A percentile compares a stretch with the other conserved stretches of the same genome.
These are phyloP conservation scores for Ascaphus truei DNA, from an alignment of 2,113 vertebrate genomes.

Conservation along the genomic window DNA sequence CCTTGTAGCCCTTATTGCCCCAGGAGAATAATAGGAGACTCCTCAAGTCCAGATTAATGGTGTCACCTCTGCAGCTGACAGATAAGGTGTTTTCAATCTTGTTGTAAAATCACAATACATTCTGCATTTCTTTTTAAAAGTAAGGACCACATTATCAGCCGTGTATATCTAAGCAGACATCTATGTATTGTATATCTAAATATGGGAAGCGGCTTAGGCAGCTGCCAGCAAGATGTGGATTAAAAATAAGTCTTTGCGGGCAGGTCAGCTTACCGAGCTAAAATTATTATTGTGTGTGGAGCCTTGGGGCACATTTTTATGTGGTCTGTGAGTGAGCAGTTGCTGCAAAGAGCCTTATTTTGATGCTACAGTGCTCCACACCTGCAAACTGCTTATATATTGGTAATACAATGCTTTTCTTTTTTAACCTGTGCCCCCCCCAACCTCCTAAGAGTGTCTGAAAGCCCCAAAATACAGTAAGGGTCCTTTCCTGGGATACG, in stretches of 20 bases:
- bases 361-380: no score
- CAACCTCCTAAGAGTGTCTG: no score
- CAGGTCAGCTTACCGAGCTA: not conserved
- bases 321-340: no score
- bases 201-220: not conserved
- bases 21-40: conserved; percentile 39
- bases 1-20: conserved; percentile 45
- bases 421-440: no score
- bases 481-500: no score
- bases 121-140: conserved; percentile 35
- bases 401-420: no score
- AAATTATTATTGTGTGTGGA: not conserved
- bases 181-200: not conserved
- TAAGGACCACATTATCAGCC: conserved; percentile 36
- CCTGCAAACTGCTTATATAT: no score
- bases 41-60: conserved; percentile 47
- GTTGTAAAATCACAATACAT: conserved; percentile 40
- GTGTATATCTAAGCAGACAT: not conserved
- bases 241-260: not conserved
- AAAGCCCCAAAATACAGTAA: no score
- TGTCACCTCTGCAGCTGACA: conserved; percentile 42
- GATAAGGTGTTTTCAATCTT: conserved; percentile 42
- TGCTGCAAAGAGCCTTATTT: no score
- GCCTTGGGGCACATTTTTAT: not conserved
- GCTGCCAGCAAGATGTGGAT: conserved; percentile 11